A percentile compares a stretch with the other conserved stretches of the same genome.
Conservation (phyloP, 2,113 vertebrate genomes). For the Micronisus gabar region DNA sequence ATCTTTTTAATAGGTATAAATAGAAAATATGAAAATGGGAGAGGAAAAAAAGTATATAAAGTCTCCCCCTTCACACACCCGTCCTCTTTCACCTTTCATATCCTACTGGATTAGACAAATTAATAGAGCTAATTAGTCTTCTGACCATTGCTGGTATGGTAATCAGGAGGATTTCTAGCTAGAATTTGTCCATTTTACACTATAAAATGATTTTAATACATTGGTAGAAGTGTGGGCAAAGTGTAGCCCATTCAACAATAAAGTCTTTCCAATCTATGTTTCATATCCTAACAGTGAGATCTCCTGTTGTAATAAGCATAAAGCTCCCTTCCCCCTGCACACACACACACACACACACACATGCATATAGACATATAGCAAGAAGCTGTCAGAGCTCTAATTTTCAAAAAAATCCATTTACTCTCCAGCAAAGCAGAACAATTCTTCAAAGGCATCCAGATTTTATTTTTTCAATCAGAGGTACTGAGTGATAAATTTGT, state of each 20-base stretch:
- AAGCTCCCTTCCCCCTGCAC: not conserved
- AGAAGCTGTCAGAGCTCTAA: not conserved
- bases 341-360: not conserved
- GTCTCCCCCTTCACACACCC: not conserved
- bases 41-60: not conserved
- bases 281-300: not conserved
- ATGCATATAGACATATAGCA: not conserved
- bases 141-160: not conserved
- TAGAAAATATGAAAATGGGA: not conserved
- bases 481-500: slow-evolving; percentile 2
- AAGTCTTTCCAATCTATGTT: not conserved
- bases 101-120: not conserved
- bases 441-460: slow-evolving; percentile 20
- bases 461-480: not conserved
- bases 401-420: slow-evolving; percentile 1
- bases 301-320: not conserved
- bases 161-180: not conserved
- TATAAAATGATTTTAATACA: not conserved
- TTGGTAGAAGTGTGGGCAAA: not conserved
- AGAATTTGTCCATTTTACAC: not conserved
- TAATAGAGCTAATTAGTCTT: not conserved
- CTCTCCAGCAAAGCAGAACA: slow-evolving; percentile 10
- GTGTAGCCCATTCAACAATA: not conserved
- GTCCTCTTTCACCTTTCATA: not conserved
- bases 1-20: not conserved